Evolutionary conservation across 2,888 invertebrate species (phyloP).

Genomic region (Platerodrilus igneus): DNA sequence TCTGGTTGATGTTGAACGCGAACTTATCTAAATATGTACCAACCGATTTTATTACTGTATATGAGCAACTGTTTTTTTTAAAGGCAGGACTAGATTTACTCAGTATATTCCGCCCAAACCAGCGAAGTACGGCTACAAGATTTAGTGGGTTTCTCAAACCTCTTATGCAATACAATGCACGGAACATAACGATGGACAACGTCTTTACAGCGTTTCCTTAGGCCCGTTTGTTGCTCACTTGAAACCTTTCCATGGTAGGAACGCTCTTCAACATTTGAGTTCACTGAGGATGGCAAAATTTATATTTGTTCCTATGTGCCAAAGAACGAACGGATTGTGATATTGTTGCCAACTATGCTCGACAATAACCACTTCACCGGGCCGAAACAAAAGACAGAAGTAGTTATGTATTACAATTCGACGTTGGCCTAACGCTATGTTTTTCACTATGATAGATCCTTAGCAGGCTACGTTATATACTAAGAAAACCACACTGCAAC

Average conservation of each 20-base stretch:
- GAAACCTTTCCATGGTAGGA: constrained; percentile 22
- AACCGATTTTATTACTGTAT: background rate
- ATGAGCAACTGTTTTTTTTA: constrained; percentile 2
- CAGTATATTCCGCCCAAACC: too few relatives aligned
- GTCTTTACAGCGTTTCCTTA: constrained; percentile 6
- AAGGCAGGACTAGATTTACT: background rate
- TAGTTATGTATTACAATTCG: background rate
- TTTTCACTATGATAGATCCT: background rate
- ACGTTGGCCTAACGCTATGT: constrained; percentile 1
- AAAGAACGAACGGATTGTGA: too few relatives aligned
- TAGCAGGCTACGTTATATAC: background rate
- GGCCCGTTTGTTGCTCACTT: constrained; percentile 24
- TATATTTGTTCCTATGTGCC: constrained; percentile 6
- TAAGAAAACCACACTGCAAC: background rate
- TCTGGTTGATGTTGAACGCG: background rate
- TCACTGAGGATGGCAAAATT: constrained; percentile 17
- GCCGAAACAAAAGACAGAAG: too few relatives aligned
- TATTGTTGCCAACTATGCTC: too few relatives aligned
- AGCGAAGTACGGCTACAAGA: background rate
- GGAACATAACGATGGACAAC: constrained; percentile 1
- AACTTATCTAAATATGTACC: constrained; percentile 1
- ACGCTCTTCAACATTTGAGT: constrained; percentile 17
- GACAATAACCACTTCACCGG: too few relatives aligned
- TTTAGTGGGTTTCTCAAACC: constrained; percentile 1
- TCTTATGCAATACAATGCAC: background rate